Evolutionary conservation across 2,113 vertebrate species (phyloP), one percentile per base, ranked within the genome.

Genomic region (Ginglymostoma cirratum): DNA sequence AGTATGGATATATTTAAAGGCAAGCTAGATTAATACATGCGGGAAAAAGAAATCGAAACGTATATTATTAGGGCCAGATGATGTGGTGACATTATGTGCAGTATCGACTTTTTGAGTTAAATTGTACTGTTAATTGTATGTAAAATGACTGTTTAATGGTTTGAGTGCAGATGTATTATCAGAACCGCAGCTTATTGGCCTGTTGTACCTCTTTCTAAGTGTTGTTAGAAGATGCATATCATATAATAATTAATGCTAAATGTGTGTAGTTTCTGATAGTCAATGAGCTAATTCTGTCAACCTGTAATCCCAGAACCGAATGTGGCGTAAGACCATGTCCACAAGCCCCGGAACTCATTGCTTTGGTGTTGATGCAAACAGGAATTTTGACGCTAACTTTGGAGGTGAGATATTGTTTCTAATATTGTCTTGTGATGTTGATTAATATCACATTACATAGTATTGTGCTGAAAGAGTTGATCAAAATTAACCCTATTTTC

Each of bases 241-340:
- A 17, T 3, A 7, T 92, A 66, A 92, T n/a, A 66, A 52, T 86
- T 86, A 86, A 19, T 45, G 80, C 42, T 42, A 3, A 83, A 45
- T 83, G 17, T 45, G 80, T 42, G 38, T 21, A 23, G 27, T 92
- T 61, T 92, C 30, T n/a, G 34, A 65, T 17, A 61, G 4, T 65
- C 52, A 92, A 38, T 66, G 61, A 92, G 17, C 61, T 92, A 66
- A 92, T 92, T 38, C 27, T 65, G n/a, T 38, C 4, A 4, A 24
- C 69, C 95, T 96, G 14, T 24, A 96, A 96, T 45, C 94, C 52
- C 27, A 98, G 98, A 97, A 98, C 7, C 97, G 97, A 30, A 97
- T 98, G 98, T 98, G 98, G 98, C 72, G 97, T 78, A 98, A 98
- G 96, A 98, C 97, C 0, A 96, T 97, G 61, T 98, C 97, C 96